These are phyloP conservation scores for Ochropleura leucogaster DNA, from an alignment of 2,888 invertebrate species.

Conservation along the genomic window DNA sequence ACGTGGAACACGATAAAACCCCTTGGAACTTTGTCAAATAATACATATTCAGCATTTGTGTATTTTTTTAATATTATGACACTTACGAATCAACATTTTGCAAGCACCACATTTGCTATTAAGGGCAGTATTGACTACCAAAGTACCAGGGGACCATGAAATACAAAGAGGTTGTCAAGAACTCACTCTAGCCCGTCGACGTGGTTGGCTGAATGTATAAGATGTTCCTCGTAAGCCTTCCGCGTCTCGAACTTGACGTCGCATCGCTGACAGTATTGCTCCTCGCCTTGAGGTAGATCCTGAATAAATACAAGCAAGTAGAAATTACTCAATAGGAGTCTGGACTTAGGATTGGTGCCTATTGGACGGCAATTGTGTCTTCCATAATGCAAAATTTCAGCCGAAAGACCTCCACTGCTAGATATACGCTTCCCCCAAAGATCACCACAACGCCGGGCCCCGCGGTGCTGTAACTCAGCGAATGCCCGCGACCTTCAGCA, in stretches of 20 bases:
- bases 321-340: neutral
- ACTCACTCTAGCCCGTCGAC: constrained; percentile 76
- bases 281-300: constrained; percentile 67
- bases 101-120: too few species aligned
- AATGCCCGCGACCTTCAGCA: neutral
- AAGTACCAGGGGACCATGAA: neutral
- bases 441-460: neutral
- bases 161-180: neutral
- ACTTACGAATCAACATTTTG: too few species aligned
- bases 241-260: constrained; percentile 75
- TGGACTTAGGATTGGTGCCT: neutral
- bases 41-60: too few species aligned
- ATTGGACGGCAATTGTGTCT: neutral
- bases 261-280: constrained; percentile 74
- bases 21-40: too few species aligned
- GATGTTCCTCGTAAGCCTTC: constrained; percentile 76
- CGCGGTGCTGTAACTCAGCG: neutral
- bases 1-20: too few species aligned
- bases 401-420: neutral
- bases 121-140: too few species aligned
- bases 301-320: neutral
- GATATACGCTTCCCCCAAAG: neutral
- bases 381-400: neutral
- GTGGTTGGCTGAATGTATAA: constrained; percentile 75
- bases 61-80: too few species aligned